phyloP scores from a whole-genome alignment of 1,140 invertebrate species.

The Sarcophaga bullata region DNA sequence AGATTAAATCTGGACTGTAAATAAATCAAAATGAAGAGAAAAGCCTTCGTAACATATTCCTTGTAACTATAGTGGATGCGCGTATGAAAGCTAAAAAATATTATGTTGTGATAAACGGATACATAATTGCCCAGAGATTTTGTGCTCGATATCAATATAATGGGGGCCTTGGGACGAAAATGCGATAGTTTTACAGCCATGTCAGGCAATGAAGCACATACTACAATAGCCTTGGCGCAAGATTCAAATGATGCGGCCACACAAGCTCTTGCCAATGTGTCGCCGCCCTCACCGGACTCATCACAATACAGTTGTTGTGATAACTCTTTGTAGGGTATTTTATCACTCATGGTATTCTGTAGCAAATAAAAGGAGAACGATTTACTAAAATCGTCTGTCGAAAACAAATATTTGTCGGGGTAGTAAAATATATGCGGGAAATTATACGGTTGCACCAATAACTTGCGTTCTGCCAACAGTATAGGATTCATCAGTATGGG shows the following conservation, averaged over 20 bases:
- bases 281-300: slow-evolving; percentile 55
- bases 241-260: slow-evolving; percentile 54
- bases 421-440: slow-evolving; percentile 56
- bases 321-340: slow-evolving; percentile 47
- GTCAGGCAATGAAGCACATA: slow-evolving; percentile 53
- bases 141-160: slow-evolving; percentile 57
- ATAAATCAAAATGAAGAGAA: slow-evolving; percentile 52
- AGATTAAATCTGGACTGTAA: slow-evolving; percentile 46
- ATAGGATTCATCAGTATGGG: slow-evolving; percentile 54
- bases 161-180: slow-evolving; percentile 53
- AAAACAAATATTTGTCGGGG: slow-evolving; percentile 58
- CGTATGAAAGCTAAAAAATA: slow-evolving; percentile 50
- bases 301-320: slow-evolving; percentile 52
- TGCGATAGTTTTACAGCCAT: slow-evolving; percentile 61
- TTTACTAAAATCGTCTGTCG: background rate
- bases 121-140: slow-evolving; percentile 57
- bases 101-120: slow-evolving; percentile 54
- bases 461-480: slow-evolving; percentile 47
- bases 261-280: slow-evolving; percentile 51
- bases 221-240: slow-evolving; percentile 52
- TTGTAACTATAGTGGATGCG: slow-evolving; percentile 45
- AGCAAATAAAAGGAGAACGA: slow-evolving; percentile 50
- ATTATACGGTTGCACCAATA: slow-evolving; percentile 52
- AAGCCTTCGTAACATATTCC: slow-evolving; percentile 47
- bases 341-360: slow-evolving; percentile 52